Evolutionary conservation across 2,113 vertebrate species (phyloP), one percentile per base, ranked within the genome.

Genomic region (Manacus vitellinus): DNA sequence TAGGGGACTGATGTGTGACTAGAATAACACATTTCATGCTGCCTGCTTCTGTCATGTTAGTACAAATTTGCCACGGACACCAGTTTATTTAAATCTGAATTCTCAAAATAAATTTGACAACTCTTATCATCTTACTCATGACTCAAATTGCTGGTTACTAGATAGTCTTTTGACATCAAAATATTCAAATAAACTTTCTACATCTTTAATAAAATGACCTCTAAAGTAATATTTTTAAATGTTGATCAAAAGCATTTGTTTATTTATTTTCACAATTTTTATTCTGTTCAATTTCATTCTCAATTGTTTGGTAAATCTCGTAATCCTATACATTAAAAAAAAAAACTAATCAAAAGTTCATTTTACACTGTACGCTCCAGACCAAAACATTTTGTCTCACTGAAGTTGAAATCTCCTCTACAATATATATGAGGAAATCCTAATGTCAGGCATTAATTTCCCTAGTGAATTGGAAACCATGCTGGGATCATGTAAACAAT

Each of bases 1-100:
- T 66, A 88, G 80, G 85, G 92, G 79, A 88, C 30, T 85, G 59
- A 62, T 65, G 68, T 97, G 96, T 94, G 96, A 97, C 91, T 79
- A 61, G 90, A 96, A 92, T 95, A 87, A 92, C 67, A 80, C 78
- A 92, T 71, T 80, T 94, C 56, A 85, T 4, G 17, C 71, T 88
- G 80, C 25, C 72, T 55, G 72, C n/a, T 72, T 94, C 86, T 91
- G 58, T 94, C 78, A 71, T 39, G 46, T 10, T 94, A 44, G 33
- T 30, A 89, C 47, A 88, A 51, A 84, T 90, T 39, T 67, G 55
- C 37, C 37, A 93, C 30, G 68, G 56, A 71, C 37, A 75, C 10
- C 33, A 71, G 41, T 91, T 91, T 91, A 77, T 95, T 84, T 88
- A 25, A 94, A 62, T 67, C 27, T 62, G 25, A 84, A 51, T 72